These are phyloP conservation scores for Macaria notata DNA, from an alignment of 2,888 invertebrate species.

Conservation along the genomic window DNA sequence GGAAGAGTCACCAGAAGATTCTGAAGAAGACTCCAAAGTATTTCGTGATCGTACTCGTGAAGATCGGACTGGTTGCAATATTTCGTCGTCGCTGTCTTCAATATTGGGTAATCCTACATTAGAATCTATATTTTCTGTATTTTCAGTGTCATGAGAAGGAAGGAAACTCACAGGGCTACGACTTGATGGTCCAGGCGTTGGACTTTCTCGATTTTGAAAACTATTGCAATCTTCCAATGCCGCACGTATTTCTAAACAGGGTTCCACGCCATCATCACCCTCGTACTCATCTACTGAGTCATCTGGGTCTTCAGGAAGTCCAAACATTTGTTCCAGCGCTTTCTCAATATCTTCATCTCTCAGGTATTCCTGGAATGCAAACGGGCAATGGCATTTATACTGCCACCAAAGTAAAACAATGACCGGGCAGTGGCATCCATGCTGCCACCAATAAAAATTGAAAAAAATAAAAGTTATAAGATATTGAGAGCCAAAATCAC, in stretches of 20 bases:
- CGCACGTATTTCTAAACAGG: too few relatives aligned
- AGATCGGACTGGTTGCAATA: constrained; percentile 16
- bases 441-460: constrained; percentile 15
- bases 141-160: constrained; percentile 6
- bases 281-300: constrained; percentile 27
- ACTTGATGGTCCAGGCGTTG: constrained; percentile 14
- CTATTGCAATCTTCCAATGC: too few relatives aligned
- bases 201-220: not conserved
- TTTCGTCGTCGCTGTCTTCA: constrained; percentile 19
- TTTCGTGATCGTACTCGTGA: constrained; percentile 7
- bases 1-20: constrained; percentile 13
- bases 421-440: constrained; percentile 15
- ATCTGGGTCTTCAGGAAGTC: constrained; percentile 29
- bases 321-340: constrained; percentile 27
- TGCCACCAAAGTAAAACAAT: constrained; percentile 11
- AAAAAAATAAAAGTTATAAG: constrained; percentile 12
- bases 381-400: constrained; percentile 8
- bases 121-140: constrained; percentile 21
- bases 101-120: constrained; percentile 19
- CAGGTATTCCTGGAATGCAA: constrained; percentile 6
- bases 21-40: constrained; percentile 12
- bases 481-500: not conserved
- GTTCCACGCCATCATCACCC: too few relatives aligned
- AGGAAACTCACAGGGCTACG: constrained; percentile 17
- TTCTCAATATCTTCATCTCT: constrained; percentile 24